Conservation (phyloP, 2,113 vertebrate species). For the Chloropsis cyanopogon region DNA sequence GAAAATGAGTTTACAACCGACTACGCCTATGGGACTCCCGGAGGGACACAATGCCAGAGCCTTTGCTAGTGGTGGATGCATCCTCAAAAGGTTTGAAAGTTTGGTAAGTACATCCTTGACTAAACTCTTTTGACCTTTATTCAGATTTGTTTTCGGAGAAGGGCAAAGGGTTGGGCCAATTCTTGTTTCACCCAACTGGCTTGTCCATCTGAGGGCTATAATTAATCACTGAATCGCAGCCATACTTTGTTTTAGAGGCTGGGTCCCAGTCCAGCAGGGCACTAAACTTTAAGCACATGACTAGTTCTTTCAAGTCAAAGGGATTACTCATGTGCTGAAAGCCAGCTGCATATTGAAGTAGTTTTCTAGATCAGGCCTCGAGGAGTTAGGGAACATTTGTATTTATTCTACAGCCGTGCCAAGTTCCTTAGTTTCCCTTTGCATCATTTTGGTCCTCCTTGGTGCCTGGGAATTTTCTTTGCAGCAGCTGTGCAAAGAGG, state of each 20-base stretch:
- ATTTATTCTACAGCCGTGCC: neutral
- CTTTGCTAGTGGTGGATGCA: slow-evolving; percentile 13
- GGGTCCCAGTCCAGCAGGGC: neutral
- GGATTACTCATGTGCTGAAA: slow-evolving; percentile 35
- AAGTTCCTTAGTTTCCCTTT: neutral
- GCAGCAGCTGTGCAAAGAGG: accelerated
- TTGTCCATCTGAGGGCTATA: slow-evolving; percentile 26
- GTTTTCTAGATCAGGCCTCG: neutral
- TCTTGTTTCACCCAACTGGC: slow-evolving; percentile 53
- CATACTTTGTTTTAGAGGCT: slow-evolving; percentile 39
- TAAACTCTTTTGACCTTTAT: slow-evolving; percentile 67
- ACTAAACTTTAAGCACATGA: slow-evolving; percentile 24
- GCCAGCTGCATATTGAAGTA: neutral
- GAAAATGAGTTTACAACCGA: slow-evolving; percentile 26
- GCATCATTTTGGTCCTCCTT: neutral
- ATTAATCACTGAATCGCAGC: slow-evolving; percentile 49
- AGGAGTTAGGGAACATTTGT: neutral
- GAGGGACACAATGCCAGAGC: neutral
- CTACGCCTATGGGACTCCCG: neutral
- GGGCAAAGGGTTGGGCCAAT: slow-evolving; percentile 57
- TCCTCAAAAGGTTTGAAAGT: slow-evolving; percentile 49
- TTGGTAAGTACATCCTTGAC: slow-evolving; percentile 62
- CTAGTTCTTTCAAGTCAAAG: slow-evolving; percentile 39
- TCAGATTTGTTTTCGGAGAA: slow-evolving; percentile 47
- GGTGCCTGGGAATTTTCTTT: neutral